phyloP scores from a whole-genome alignment of 2,888 invertebrate species.

The Eristalis intricaria region DNA sequence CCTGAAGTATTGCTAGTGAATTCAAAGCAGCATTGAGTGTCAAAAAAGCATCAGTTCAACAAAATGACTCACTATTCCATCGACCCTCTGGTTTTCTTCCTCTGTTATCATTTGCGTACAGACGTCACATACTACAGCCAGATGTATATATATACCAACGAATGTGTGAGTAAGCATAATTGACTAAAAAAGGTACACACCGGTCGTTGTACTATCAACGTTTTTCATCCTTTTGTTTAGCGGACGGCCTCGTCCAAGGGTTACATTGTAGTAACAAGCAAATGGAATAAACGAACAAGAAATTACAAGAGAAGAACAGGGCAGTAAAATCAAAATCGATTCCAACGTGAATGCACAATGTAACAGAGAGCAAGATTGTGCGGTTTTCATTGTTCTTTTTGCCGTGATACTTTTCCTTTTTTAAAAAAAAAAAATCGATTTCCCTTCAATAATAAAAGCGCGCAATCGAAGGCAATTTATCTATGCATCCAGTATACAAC shows the following conservation, averaged over 20 bases:
- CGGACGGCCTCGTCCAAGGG: conserved; percentile 44
- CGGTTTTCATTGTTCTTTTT: conserved; percentile 66
- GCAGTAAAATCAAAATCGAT: conserved; percentile 58
- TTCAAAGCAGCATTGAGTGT: too few species aligned
- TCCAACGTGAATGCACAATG: conserved; percentile 61
- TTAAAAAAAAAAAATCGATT: conserved; percentile 51
- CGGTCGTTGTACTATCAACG: conserved; percentile 14
- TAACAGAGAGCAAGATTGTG: conserved; percentile 68
- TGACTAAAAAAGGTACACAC: conserved; percentile 37
- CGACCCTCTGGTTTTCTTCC: not conserved
- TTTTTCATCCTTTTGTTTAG: conserved; percentile 7
- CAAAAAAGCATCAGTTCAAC: not conserved
- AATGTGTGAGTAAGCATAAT: conserved; percentile 29
- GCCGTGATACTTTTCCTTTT: conserved; percentile 23
- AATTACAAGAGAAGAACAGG: conserved; percentile 50
- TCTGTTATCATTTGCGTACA: not conserved
- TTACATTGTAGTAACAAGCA: conserved; percentile 66
- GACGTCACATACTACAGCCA: not conserved
- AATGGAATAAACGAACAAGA: conserved; percentile 65
- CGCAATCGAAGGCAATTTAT: conserved; percentile 72
- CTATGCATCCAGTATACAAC: conserved; percentile 43
- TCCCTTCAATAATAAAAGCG: conserved; percentile 68
- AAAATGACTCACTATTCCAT: not conserved
- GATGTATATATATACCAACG: not conserved
- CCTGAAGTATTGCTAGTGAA: too few species aligned